A percentile compares a stretch with the other conserved stretches of the same genome.
Conservation (phyloP, 2,113 vertebrate species). For the Fregata magnificens region DNA sequence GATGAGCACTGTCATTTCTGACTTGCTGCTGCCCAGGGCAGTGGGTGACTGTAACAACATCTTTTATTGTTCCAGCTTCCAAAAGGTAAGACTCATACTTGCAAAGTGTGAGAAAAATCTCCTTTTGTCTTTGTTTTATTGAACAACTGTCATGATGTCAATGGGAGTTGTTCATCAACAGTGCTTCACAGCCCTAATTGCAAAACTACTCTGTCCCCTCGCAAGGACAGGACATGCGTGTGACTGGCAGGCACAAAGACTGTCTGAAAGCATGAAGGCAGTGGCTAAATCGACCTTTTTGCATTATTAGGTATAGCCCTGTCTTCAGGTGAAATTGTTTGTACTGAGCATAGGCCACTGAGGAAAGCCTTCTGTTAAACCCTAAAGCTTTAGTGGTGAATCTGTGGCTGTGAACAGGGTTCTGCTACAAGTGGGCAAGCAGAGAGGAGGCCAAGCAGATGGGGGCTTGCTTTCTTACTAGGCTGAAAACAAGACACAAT, state of each 20-base stretch:
- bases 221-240: neutral
- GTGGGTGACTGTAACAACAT: neutral
- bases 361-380: neutral
- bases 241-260: neutral
- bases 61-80: constrained; percentile 12
- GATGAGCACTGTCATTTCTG: neutral
- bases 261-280: neutral
- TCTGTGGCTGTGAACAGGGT: fast-evolving
- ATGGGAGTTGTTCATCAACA: neutral
- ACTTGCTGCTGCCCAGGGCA: constrained; percentile 17
- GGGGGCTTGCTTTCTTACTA: neutral
- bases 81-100: constrained; percentile 30
- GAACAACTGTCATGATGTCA: neutral
- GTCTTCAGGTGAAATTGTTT: neutral
- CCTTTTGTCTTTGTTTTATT: neutral
- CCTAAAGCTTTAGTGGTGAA: neutral
- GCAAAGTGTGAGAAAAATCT: constrained; percentile 9
- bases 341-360: neutral
- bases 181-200: neutral
- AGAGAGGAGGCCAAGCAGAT: neutral
- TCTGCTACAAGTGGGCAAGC: neutral
- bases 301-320: neutral
- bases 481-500: neutral
- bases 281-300: neutral
- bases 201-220: neutral